phyloP scores from a whole-genome alignment of 2,113 vertebrate species.

The Machaerirhynchus nigripectus region DNA sequence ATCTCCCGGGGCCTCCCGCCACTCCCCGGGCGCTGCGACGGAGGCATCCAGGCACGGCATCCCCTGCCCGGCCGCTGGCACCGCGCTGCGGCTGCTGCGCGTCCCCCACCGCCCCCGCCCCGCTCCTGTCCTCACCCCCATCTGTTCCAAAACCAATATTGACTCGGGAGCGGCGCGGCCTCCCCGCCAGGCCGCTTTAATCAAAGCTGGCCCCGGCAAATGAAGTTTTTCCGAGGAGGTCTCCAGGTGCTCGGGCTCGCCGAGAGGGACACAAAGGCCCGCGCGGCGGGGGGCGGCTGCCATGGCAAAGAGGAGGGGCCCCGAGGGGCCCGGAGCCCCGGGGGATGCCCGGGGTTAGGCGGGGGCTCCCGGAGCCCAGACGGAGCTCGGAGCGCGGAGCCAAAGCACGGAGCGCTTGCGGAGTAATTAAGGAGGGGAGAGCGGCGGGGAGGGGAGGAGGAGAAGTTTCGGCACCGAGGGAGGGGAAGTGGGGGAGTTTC shows the following conservation, averaged over 20 bases:
- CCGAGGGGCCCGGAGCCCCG: background rate
- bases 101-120: background rate
- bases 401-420: background rate
- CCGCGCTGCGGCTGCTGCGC: background rate
- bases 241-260: conserved; percentile 33
- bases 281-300: background rate
- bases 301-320: background rate
- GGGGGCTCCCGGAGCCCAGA: background rate
- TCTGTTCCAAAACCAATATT: conserved; percentile 50
- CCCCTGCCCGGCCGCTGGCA: conserved; percentile 29
- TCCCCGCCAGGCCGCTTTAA: conserved; percentile 53
- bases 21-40: background rate
- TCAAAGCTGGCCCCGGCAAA: conserved; percentile 48
- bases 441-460: background rate
- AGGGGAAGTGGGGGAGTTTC: background rate
- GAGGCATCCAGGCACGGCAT: background rate
- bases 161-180: background rate
- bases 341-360: background rate
- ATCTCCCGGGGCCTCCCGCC: conserved; percentile 47
- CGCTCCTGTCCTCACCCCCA: background rate
- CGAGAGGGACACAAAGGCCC: background rate
- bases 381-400: background rate
- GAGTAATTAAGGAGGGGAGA: background rate
- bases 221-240: conserved; percentile 52
- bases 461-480: background rate